Percentiles rank a stretch among this genome's conserved stretches.
These are phyloP conservation scores for Nixonia krombeini DNA, from an alignment of 1,140 invertebrate genomes.

Conservation along the genomic window DNA sequence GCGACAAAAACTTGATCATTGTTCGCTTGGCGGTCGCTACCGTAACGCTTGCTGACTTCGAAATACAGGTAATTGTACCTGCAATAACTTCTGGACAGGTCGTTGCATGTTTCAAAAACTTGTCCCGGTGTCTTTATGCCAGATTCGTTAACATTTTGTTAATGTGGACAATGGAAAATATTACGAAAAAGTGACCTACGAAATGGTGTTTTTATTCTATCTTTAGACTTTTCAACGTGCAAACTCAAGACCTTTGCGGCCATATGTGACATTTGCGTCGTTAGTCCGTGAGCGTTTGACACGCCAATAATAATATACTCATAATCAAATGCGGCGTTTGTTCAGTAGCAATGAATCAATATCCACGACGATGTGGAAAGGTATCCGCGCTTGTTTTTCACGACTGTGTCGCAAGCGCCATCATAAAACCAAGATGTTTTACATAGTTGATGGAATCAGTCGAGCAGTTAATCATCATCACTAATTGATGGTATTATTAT, in stretches of 20 bases:
- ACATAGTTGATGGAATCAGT: conserved; percentile 5
- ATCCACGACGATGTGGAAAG: conserved; percentile 30
- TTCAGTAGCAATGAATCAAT: conserved; percentile 31
- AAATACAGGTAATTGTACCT: no score
- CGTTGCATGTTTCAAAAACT: no score
- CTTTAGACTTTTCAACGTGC: background rate
- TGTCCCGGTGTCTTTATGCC: no score
- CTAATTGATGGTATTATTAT: conserved; percentile 4
- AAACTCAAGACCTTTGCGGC: background rate
- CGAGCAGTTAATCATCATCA: background rate
- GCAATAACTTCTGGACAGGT: no score
- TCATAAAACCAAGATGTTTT: conserved; percentile 2
- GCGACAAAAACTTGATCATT: no score
- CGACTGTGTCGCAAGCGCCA: conserved; percentile 1
- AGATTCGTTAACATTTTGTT: no score
- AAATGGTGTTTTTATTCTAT: no score
- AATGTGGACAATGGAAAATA: no score
- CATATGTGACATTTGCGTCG: conserved; percentile 5
- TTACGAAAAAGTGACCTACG: no score
- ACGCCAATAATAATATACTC: background rate
- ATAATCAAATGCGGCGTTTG: conserved; percentile 8
- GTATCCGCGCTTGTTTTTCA: conserved; percentile 3
- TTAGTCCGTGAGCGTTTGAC: background rate
- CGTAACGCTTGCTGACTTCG: no score
- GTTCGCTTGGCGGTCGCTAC: no score